Conservation (phyloP, 2,113 vertebrate species). For the Athene noctua region DNA sequence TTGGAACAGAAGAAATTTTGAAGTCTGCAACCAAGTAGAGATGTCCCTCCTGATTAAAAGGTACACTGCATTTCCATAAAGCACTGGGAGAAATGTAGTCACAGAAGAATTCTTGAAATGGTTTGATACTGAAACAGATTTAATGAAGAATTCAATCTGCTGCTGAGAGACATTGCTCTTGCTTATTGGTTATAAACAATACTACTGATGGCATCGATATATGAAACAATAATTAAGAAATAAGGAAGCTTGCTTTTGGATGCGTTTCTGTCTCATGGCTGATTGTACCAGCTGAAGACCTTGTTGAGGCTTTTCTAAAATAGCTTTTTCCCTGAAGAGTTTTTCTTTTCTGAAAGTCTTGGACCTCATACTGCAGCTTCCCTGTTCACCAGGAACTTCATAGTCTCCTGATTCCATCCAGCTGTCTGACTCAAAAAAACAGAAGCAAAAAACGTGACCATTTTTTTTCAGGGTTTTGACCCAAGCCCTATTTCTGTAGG, state of each 20-base stretch:
- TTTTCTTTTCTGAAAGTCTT: background rate
- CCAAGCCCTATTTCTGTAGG: background rate
- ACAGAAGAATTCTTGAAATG: background rate
- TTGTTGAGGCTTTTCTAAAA: background rate
- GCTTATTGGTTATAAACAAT: background rate
- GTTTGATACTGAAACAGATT: background rate
- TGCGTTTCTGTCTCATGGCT: background rate
- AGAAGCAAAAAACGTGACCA: background rate
- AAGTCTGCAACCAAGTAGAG: constrained; percentile 19
- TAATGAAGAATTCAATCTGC: background rate
- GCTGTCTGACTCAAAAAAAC: background rate
- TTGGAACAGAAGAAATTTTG: constrained; percentile 26
- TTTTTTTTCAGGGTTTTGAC: background rate
- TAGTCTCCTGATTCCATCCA: background rate
- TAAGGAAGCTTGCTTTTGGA: background rate
- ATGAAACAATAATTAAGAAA: background rate
- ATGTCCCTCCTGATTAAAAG: constrained; percentile 3
- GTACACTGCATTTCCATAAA: background rate
- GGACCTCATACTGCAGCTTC: background rate
- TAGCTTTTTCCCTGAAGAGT: background rate
- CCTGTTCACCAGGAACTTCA: background rate
- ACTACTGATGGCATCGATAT: background rate
- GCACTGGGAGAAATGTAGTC: background rate
- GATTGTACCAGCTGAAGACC: background rate
- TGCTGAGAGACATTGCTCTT: background rate